Conservation (phyloP, 1,140 invertebrate genomes). For the Drosophila oshimai region DNA sequence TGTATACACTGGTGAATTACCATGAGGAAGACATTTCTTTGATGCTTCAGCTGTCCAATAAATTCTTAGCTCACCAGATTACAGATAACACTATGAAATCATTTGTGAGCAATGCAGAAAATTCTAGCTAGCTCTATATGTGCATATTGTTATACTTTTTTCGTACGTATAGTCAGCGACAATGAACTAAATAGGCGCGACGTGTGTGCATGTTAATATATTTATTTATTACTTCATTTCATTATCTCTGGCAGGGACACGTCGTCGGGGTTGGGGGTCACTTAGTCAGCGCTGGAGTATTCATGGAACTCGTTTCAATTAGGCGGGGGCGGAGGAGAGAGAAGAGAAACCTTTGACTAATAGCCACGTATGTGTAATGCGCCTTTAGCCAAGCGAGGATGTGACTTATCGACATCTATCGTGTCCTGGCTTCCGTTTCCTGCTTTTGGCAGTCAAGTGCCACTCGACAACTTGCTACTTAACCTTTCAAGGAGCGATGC, state of each 20-base stretch:
- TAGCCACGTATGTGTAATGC: slow-evolving; percentile 49
- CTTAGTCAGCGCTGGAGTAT: slow-evolving; percentile 28
- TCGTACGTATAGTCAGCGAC: slow-evolving; percentile 14
- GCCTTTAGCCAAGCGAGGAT: slow-evolving; percentile 35
- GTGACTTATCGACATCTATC: slow-evolving; percentile 73
- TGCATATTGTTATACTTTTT: slow-evolving; percentile 16
- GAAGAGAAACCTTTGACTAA: slow-evolving; percentile 38
- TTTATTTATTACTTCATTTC: slow-evolving; percentile 49
- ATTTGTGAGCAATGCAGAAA: slow-evolving; percentile 25
- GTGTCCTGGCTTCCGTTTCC: slow-evolving; percentile 66
- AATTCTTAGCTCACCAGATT: slow-evolving; percentile 9
- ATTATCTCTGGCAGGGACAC: slow-evolving; percentile 59
- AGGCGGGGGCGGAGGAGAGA: slow-evolving; percentile 17
- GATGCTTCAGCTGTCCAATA: slow-evolving; percentile 26
- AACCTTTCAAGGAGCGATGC: slow-evolving; percentile 56
- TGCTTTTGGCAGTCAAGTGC: slow-evolving; percentile 57
- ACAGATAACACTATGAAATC: slow-evolving; percentile 32
- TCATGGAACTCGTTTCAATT: slow-evolving; percentile 57
- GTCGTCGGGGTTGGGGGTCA: slow-evolving; percentile 24
- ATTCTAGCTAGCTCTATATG: slow-evolving; percentile 6
- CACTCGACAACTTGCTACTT: slow-evolving; percentile 57
- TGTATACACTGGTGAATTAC: slow-evolving; percentile 1
- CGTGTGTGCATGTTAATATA: slow-evolving; percentile 24
- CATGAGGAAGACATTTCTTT: slow-evolving; percentile 13
- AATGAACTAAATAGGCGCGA: slow-evolving; percentile 41